These are phyloP conservation scores for Crypturellus undulatus DNA, from an alignment of 2,113 vertebrate species.

Conservation along the genomic window DNA sequence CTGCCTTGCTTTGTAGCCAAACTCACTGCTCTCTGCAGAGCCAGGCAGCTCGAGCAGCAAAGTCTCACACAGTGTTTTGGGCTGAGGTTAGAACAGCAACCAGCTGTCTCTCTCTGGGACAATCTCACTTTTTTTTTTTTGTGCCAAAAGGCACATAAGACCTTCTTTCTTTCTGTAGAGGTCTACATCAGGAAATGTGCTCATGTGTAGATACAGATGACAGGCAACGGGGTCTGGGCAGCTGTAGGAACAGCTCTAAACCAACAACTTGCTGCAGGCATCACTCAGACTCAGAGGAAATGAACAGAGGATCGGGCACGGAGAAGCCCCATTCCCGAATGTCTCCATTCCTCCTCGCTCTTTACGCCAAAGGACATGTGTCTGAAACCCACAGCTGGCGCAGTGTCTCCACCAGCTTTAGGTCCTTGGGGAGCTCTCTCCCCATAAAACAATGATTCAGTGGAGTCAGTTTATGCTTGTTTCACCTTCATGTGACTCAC, in stretches of 20 bases:
- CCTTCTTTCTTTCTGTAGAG: neutral
- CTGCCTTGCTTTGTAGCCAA: fast-evolving
- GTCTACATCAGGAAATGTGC: neutral
- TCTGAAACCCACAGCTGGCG: neutral
- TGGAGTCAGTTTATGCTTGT: neutral
- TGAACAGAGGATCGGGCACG: neutral
- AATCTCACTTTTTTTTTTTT: neutral
- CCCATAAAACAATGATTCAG: neutral
- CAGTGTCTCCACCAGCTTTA: neutral
- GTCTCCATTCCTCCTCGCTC: neutral
- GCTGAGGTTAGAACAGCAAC: neutral
- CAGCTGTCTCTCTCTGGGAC: neutral
- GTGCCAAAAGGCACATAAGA: neutral
- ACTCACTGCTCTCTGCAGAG: fast-evolving
- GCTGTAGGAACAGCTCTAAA: neutral
- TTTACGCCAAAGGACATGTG: fast-evolving
- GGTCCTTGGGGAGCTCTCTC: neutral
- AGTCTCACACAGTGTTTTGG: neutral
- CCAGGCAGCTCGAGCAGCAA: fast-evolving
- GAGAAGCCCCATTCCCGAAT: neutral
- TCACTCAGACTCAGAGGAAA: neutral
- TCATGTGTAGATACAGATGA: neutral
- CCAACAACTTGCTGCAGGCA: neutral
- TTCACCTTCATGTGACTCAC: neutral
- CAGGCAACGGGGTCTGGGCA: neutral